These are phyloP conservation scores for Tolmerus cingulatus DNA, from an alignment of 2,888 invertebrate genomes.

Conservation along the genomic window DNA sequence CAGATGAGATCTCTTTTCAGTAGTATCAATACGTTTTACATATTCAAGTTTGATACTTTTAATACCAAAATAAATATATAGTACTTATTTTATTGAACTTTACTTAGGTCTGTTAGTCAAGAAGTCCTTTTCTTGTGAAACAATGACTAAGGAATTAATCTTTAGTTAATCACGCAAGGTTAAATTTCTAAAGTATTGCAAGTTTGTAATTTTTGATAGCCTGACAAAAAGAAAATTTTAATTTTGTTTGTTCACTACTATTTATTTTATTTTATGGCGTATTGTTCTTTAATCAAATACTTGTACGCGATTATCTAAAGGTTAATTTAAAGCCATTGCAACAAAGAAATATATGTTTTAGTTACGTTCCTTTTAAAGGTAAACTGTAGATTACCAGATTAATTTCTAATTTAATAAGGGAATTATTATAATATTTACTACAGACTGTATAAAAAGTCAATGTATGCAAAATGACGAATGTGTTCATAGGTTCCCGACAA, in stretches of 20 bases:
- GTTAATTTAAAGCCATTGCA: neutral
- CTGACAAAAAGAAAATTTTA: neutral
- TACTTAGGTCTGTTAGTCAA: neutral
- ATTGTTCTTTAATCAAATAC: neutral
- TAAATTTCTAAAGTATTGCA: too few species aligned
- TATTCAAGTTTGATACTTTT: neutral
- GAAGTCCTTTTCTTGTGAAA: neutral
- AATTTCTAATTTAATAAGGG: neutral
- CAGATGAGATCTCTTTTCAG: neutral
- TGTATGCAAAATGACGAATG: neutral
- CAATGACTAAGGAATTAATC: neutral
- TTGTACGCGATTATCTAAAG: neutral
- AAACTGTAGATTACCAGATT: neutral
- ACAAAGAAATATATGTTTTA: neutral
- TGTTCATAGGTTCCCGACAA: neutral
- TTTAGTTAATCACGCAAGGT: neutral
- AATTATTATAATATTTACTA: neutral
- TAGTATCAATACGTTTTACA: neutral
- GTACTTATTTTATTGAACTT: neutral
- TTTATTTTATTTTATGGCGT: neutral
- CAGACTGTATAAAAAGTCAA: neutral
- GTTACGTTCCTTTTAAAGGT: neutral
- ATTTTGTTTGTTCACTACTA: neutral
- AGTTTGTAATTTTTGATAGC: neutral
- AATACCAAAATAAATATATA: neutral